Percentiles rank a stretch among this genome's conserved stretches.
Conservation (phyloP, 1,140 invertebrate genomes). For the Conus ventricosus region DNA sequence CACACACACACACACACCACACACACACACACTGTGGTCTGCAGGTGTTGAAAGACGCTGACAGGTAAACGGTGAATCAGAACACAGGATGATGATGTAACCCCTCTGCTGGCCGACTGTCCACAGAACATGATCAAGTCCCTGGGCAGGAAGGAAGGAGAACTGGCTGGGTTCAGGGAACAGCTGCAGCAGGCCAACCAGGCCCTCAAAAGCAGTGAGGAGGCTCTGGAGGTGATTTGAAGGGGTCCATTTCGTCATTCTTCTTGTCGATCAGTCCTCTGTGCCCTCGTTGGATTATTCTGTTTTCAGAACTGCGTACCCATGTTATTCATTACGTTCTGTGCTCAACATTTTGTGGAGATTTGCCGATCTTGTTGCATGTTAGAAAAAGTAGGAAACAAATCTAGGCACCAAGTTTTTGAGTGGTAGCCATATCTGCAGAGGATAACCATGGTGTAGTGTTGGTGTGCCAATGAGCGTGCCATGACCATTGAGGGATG, state of each 20-base stretch:
- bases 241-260: not conserved
- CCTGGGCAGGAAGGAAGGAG: constrained; percentile 66
- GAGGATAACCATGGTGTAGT: too few species aligned
- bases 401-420: too few species aligned
- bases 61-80: too few species aligned
- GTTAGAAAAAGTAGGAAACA: not conserved
- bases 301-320: not conserved
- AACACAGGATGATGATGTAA: too few species aligned
- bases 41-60: too few species aligned
- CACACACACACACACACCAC: too few species aligned
- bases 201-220: constrained; percentile 65
- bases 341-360: not conserved
- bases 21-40: too few species aligned
- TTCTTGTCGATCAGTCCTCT: not conserved
- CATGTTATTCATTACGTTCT: not conserved
- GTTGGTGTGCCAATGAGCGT: too few species aligned
- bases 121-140: constrained; percentile 61
- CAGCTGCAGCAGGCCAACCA: constrained; percentile 61
- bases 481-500: too few species aligned
- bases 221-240: constrained; percentile 63
- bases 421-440: too few species aligned
- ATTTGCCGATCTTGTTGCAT: not conserved
- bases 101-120: not conserved
- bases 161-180: constrained; percentile 66
- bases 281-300: not conserved